Evolutionary conservation across 1,140 invertebrate genomes (phyloP).

Genomic region (Hormaphis cornu): DNA sequence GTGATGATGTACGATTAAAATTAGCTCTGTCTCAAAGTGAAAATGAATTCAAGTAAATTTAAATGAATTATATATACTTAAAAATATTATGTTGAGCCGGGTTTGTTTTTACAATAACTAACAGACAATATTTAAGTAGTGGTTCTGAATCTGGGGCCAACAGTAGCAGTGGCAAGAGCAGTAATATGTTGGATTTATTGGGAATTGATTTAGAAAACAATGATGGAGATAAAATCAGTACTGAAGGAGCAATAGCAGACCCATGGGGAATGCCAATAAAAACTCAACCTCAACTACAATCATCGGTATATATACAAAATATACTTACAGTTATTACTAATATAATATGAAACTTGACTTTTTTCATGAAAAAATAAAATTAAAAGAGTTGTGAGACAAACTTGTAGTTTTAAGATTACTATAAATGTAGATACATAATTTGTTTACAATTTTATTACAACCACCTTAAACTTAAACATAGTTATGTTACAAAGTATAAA

Average conservation of each 20-base stretch:
- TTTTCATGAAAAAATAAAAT: too few species aligned
- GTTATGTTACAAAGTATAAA: too few species aligned
- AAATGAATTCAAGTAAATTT: slow-evolving; percentile 70
- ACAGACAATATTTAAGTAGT: slow-evolving; percentile 30
- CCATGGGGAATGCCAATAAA: slow-evolving; percentile 45
- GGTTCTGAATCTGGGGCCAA: slow-evolving; percentile 29
- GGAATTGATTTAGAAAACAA: slow-evolving; percentile 60
- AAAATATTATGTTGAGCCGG: neutral
- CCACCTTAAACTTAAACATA: too few species aligned
- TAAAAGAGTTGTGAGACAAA: too few species aligned
- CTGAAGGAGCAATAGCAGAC: slow-evolving; percentile 42
- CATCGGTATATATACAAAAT: slow-evolving; percentile 37
- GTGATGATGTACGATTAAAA: slow-evolving; percentile 88
- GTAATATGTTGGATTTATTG: slow-evolving; percentile 69
- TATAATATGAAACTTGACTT: too few species aligned
- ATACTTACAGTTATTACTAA: neutral
- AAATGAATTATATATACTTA: slow-evolving; percentile 2
- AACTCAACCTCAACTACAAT: slow-evolving; percentile 9
- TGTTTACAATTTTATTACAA: too few species aligned
- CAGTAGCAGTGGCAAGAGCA: slow-evolving; percentile 39
- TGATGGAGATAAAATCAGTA: slow-evolving; percentile 28
- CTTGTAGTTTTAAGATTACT: too few species aligned
- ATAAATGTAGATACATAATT: too few species aligned
- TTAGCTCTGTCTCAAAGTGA: slow-evolving; percentile 87
- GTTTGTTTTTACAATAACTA: slow-evolving; percentile 9